A percentile compares a stretch with the other conserved stretches of the same genome.
phyloP scores from a whole-genome alignment of 2,113 vertebrate genomes.

The Chiloscyllium plagiosum region DNA sequence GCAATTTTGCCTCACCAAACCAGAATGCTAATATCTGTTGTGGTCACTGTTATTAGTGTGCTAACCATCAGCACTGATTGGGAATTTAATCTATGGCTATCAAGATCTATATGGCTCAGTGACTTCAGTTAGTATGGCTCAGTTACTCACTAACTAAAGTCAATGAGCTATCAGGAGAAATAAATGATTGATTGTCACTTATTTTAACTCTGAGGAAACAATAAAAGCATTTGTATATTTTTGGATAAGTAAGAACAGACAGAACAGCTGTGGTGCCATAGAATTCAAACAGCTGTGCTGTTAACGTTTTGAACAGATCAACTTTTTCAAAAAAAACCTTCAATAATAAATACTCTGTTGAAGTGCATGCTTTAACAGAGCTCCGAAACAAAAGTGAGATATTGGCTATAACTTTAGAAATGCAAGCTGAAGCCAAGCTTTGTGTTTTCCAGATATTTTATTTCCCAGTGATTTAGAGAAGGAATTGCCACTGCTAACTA shows the following conservation, averaged over 20 bases:
- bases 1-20: neutral
- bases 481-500: neutral
- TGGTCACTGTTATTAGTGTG: too few species aligned
- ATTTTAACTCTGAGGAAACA: conserved; percentile 28
- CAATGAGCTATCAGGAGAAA: neutral
- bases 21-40: neutral
- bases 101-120: neutral
- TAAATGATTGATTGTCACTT: conserved; percentile 8
- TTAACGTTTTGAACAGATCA: conserved; percentile 2
- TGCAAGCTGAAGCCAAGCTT: neutral
- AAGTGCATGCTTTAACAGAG: neutral
- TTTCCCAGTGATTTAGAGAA: neutral
- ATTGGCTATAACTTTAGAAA: neutral
- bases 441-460: neutral
- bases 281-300: conserved; percentile 28
- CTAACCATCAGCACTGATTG: neutral
- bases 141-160: conserved; percentile 12
- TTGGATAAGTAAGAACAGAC: conserved; percentile 32
- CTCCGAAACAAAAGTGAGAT: neutral
- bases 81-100: neutral
- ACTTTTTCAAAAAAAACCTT: neutral
- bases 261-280: neutral
- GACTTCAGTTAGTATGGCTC: neutral
- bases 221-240: conserved; percentile 32
- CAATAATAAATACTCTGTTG: neutral